Evolutionary conservation across 2,797 vertebrate genomes (phyloP), one percentile per base, ranked within the genome.

Genomic region (Molossus alvarezi): DNA sequence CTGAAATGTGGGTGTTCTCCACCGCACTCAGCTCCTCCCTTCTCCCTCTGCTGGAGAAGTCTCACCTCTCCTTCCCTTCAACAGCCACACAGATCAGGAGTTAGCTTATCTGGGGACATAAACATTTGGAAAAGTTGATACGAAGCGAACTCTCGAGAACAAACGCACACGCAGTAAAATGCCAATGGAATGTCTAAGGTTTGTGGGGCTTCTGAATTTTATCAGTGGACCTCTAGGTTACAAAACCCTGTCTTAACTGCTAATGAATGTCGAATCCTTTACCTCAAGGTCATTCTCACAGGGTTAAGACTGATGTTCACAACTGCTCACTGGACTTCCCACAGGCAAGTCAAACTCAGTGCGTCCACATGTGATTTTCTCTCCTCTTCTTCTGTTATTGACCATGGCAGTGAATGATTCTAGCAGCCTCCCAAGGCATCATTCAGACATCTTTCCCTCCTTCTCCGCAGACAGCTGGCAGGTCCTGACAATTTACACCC

Each of bases 391-490:
- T 48, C 18, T 67, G 69, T 33, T 62, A 73, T 27, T 90, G 64
- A 64, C 64, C 45, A 65, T 4, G 10, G 5, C 57, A 57, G 41
- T 18, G 25, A 90, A 51, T 18, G 53, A 53, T 33, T 7, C 72
- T 27, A 57, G 20, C 29, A 76, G 51, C 57, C 64, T 25, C 62
- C 29, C 51, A 65, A 83, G 73, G 17, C 51, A 60, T 82, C 13
- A 15, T 81, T 87, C 53, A 80, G 23, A 77, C n/a, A 64, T 33
- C 27, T 58, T 83, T 87, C n/a, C 62, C 93, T 86, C 23, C 86
- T 65, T 51, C 60, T 11, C 53, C 51, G 55, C 0, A 67, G 55
- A 86, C 3, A 69, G 15, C 25, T 69, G 37, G 53, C 45, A 53
- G n/a, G 14, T 86, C 65, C 27, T 48, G 27, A 41, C 21, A 12